Evolutionary conservation across 2,113 vertebrate genomes (phyloP).

Genomic region (Perca fluviatilis): DNA sequence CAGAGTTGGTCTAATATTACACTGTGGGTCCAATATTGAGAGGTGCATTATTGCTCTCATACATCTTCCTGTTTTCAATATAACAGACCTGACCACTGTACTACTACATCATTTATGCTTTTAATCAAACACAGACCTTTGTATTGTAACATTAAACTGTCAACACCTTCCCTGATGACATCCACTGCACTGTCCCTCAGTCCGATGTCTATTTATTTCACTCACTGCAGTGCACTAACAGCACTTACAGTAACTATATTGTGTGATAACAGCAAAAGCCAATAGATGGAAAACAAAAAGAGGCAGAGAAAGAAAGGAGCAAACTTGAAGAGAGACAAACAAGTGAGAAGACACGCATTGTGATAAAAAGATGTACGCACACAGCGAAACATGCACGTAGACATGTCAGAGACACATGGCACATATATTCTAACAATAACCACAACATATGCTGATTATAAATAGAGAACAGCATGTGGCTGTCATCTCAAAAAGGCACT

Average conservation of each 20-base stretch:
- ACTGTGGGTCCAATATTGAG: constrained; percentile 15
- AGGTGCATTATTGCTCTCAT: constrained; percentile 10
- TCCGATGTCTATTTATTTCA: constrained; percentile 7
- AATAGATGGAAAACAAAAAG: not conserved
- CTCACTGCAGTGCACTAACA: not conserved
- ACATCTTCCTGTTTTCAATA: not conserved
- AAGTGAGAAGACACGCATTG: not conserved
- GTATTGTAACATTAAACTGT: not conserved
- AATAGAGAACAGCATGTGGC: constrained; percentile 62
- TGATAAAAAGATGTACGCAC: not conserved
- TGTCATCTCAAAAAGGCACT: constrained; percentile 38
- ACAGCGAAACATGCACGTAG: not conserved
- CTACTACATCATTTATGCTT: not conserved
- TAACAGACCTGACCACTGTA: not conserved
- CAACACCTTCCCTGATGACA: not conserved
- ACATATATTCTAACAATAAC: constrained; percentile 65
- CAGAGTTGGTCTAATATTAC: constrained; percentile 69
- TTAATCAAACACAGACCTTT: too few species aligned
- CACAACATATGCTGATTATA: constrained; percentile 71
- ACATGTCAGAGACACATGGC: constrained; percentile 1
- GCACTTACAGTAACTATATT: constrained; percentile 3
- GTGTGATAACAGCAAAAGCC: not conserved
- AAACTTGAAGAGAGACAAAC: not conserved
- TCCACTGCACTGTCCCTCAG: not conserved
- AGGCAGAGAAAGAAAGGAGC: not conserved